Conservation (phyloP, 2,797 vertebrate species). For the Mus minutoides region DNA sequence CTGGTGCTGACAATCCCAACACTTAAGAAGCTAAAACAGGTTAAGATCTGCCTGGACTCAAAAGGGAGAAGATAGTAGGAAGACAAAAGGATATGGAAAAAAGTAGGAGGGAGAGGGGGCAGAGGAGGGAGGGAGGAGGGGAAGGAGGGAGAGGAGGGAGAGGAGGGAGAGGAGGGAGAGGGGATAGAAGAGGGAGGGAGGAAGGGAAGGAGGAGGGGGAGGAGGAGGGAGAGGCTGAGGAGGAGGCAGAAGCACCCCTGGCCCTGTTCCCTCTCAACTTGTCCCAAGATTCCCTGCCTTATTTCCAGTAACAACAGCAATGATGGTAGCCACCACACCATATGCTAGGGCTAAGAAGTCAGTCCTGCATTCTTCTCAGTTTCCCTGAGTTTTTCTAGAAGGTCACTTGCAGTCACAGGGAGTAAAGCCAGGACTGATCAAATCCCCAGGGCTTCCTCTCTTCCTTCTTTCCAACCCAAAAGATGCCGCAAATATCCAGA, state of each 20-base stretch:
- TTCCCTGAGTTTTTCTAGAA: slow-evolving; percentile 27
- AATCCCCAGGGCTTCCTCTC: background rate
- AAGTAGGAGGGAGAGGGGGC: too few relatives aligned
- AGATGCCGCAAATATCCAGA: background rate
- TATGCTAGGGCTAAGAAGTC: too few relatives aligned
- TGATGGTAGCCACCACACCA: background rate
- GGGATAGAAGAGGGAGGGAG: too few relatives aligned
- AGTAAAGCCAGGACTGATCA: background rate
- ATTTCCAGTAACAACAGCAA: background rate
- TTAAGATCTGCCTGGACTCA: background rate
- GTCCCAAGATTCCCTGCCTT: background rate
- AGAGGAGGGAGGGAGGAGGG: too few relatives aligned
- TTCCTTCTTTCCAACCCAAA: background rate
- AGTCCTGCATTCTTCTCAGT: background rate
- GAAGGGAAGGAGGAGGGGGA: background rate
- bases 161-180: background rate
- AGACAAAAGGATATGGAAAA: background rate
- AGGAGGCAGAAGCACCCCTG: background rate
- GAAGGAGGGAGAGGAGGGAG: rapidly evolving
- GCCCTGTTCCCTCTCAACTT: background rate
- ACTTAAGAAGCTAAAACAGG: background rate
- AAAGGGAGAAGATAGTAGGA: background rate
- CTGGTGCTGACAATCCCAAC: background rate
- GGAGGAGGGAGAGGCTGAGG: background rate
- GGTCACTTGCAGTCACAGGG: background rate